A percentile compares a stretch with the other conserved stretches of the same genome.
Conservation (phyloP, 2,113 vertebrate genomes). For the Dolichotis patagonum region DNA sequence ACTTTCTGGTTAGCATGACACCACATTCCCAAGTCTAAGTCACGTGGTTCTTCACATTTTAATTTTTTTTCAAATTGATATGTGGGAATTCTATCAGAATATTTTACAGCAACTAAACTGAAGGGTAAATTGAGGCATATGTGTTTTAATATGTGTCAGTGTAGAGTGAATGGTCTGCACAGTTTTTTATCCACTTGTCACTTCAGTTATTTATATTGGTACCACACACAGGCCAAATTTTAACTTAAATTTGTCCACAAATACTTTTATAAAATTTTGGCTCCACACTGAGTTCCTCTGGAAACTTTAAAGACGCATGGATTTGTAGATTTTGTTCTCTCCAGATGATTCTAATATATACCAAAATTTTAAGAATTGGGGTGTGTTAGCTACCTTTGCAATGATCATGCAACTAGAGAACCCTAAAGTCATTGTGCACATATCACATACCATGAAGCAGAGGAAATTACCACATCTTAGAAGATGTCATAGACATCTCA, state of each 20-base stretch:
- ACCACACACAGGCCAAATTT: background rate
- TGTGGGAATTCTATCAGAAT: background rate
- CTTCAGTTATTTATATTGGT: background rate
- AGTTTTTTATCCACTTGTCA: conserved; percentile 9
- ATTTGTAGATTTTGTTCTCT: background rate
- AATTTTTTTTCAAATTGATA: background rate
- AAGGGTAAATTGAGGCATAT: background rate
- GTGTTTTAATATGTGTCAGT: conserved; percentile 12
- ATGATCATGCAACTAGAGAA: background rate
- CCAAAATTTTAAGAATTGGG: background rate
- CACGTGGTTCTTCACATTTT: conserved; percentile 13
- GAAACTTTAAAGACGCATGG: background rate
- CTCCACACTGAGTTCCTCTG: conserved; percentile 18
- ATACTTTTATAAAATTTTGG: conserved; percentile 37
- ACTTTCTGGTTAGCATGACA: background rate
- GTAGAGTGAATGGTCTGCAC: background rate
- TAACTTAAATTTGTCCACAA: conserved; percentile 38
- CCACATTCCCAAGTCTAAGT: background rate
- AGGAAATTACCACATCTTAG: background rate
- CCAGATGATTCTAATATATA: background rate
- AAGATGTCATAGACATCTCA: background rate
- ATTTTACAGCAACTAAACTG: background rate
- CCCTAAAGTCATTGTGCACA: background rate
- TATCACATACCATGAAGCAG: background rate
- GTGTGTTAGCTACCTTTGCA: background rate